Percentiles rank a stretch among this genome's conserved stretches.
phyloP scores from a whole-genome alignment of 2,113 vertebrate genomes.

The Melanerpes aurifrons region DNA sequence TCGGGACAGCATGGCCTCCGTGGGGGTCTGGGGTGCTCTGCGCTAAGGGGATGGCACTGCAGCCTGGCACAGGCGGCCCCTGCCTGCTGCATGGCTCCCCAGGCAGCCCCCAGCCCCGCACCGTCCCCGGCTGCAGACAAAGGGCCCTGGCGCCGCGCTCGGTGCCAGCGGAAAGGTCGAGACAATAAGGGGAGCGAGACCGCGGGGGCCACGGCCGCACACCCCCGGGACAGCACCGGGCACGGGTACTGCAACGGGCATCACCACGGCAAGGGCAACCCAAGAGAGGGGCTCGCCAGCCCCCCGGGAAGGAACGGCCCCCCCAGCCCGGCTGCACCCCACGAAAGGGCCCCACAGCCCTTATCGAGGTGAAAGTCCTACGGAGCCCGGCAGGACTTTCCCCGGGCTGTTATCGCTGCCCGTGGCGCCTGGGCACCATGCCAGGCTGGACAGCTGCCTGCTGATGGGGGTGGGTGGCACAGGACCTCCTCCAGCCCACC shows the following conservation, averaged over 20 bases:
- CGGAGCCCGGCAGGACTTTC: background rate
- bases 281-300: background rate
- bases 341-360: background rate
- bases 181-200: background rate
- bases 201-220: background rate
- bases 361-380: background rate
- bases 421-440: background rate
- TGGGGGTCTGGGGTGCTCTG: background rate
- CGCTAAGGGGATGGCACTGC: background rate
- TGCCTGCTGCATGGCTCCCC: background rate
- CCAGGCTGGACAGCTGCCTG: background rate
- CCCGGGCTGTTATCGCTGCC: background rate
- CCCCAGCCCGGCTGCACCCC: background rate
- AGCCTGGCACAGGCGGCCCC: background rate
- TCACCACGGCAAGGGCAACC: accelerated
- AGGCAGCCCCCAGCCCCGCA: background rate
- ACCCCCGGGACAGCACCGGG: background rate
- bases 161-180: conserved; percentile 11
- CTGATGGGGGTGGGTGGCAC: conserved; percentile 66
- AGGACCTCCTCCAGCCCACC: background rate
- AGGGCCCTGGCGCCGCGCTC: background rate
- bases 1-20: background rate
- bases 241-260: background rate
- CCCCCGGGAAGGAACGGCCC: background rate
- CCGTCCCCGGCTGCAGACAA: conserved; percentile 26